Base-by-base conservation (phyloP, 2,797 vertebrate genomes). In the Oophaga sylvatica region DNA sequence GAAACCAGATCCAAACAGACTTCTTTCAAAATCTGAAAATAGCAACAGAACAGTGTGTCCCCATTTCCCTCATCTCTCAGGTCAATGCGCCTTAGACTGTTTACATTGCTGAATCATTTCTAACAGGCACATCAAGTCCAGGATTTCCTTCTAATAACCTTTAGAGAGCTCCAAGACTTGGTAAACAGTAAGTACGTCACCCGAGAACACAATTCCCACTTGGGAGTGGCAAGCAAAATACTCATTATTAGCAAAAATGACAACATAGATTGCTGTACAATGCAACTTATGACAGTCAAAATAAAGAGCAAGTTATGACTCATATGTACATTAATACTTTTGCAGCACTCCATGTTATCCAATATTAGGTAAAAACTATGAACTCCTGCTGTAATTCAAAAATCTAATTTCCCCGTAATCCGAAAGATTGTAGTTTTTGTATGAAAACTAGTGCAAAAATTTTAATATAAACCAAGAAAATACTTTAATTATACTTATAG, bases 131-230 rank as follows among this genome's bases (percentile, higher is more conserved):
- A 87, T 81, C 41, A 67, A 19, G 41, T 56, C 59, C 80, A 87
- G 86, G 70, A 87, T 87, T 87, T 87, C 86, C 86, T 82, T 82
- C 31, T 82, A 81, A 81, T 76, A 87, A 82, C 70, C 80, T 82
- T 87, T 87, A 75, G 15, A 76, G 80, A 81, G 76, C 71, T 60
- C 31, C 48, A 62, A 65, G 85, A 48, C 62, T 81, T 26, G 19
- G 59, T 63, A 87, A 87, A 87, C 80, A 87, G 22, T 9, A 31
- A 65, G 41, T 76, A 87, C 68, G 80, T 82, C 68, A 76, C 63
- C 45, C 17, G 31, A 11, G n/a, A 70, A 87, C 80, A 81, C 31
- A 73, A 73, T 75, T 81, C 56, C 70, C 68, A 76, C 41, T 26
- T 76, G 80, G 86, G 86, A 76, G 80, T 65, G 68, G 70, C 79